These are phyloP conservation scores for Nomia melanderi DNA, from an alignment of 1,140 invertebrate genomes.

Conservation along the genomic window DNA sequence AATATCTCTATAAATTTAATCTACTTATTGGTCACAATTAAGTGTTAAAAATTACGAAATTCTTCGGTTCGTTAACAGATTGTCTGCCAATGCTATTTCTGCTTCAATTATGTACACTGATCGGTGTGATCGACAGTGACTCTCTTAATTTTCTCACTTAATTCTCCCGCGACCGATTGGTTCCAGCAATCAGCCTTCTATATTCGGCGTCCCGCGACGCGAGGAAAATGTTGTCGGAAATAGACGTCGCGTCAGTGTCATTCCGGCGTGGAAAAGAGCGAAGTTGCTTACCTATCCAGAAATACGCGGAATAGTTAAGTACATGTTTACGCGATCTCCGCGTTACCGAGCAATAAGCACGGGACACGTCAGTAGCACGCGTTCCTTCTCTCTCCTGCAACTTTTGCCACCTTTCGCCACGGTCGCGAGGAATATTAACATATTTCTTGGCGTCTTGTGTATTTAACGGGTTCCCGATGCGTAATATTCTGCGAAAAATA, in stretches of 20 bases:
- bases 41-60: too few species aligned
- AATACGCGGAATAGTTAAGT: slow-evolving; percentile 25
- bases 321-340: slow-evolving; percentile 29
- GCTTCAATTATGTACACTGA: too few species aligned
- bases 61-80: too few species aligned
- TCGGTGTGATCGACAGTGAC: too few species aligned
- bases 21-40: too few species aligned
- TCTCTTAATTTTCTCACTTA: too few species aligned
- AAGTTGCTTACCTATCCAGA: slow-evolving; percentile 29
- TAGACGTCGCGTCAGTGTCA: slow-evolving; percentile 6
- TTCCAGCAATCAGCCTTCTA: too few species aligned
- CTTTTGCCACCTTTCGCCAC: neutral
- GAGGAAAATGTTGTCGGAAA: too few species aligned
- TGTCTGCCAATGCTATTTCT: too few species aligned
- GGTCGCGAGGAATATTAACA: neutral
- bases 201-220: too few species aligned
- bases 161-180: too few species aligned
- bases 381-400: neutral
- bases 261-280: neutral
- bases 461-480: neutral
- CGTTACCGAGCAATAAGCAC: slow-evolving; percentile 16
- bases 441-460: neutral
- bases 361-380: slow-evolving; percentile 6
- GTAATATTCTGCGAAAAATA: neutral
- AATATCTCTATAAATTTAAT: too few species aligned